Base-by-base conservation (phyloP, 2,797 vertebrate species). In the Neosilurus hyrtlii region DNA sequence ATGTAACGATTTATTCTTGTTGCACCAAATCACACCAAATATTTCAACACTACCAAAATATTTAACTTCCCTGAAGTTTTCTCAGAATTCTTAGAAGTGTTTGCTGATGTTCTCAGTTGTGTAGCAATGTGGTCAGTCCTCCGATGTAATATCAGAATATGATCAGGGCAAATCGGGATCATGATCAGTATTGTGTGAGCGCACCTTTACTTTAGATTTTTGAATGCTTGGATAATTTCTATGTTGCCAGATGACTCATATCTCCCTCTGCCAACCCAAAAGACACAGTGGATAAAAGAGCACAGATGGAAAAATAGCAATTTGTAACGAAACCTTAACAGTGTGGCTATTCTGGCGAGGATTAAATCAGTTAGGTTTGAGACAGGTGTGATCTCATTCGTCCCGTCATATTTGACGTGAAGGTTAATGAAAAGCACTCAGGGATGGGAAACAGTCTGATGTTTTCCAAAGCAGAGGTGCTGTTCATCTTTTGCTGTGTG, bases 391-490 rank as follows among this genome's bases (percentile, higher is more conserved):
- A 73, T 30, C 71, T 73, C 51, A 54, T 73, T 56, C 51, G 26
- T 20, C 73, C 14, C 10, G 14, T 59, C 18, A 75, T 15, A 26
- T 59, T 10, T n/a, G 73, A 75, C 37, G 20, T n/a, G 73, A 75
- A 75, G 73, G 56, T 20, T 74, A 74, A 35, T 20, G 18, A 35
- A 30, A 56, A 74, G 16, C 72, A 35, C 54, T 57, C 52, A 57
- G 26, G 16, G 56, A 75, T 61, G 30, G 0, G 6, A 37, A 35
- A 18, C 73, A 59, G 54, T 30, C 18, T 37, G 4, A n/a, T 22
- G 30, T 73, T 80, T 87, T 82, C 83, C 81, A 66, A 66, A 86
- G 82, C 76, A 85, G 83, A 71, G 82, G 70, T 80, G 80, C 86
- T 81, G 72, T 76, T 80, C 85, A 59, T 77, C 73, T 71, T 37